Conservation (phyloP, 1,140 invertebrate genomes). For the Sitophilus oryzae region DNA sequence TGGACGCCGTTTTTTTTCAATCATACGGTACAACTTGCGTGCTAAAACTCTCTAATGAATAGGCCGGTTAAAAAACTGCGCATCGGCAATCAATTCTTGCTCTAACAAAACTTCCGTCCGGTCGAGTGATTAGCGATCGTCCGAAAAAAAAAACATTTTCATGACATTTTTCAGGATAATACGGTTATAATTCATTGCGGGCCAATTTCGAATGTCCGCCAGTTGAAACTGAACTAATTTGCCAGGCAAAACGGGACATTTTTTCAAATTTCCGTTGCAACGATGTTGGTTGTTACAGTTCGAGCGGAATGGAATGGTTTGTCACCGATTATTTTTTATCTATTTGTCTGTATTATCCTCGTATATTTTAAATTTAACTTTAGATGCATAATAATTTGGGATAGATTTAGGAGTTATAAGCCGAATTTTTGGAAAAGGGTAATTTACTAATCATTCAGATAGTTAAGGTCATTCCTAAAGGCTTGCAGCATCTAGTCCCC, state of each 20-base stretch:
- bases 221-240: conserved; percentile 8
- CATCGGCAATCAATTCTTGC: conserved; percentile 16
- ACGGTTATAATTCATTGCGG: conserved; percentile 18
- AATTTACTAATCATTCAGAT: too few relatives aligned
- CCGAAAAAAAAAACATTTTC: conserved; percentile 16
- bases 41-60: conserved; percentile 16
- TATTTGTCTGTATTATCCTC: too few relatives aligned
- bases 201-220: conserved; percentile 6
- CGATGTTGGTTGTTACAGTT: too few relatives aligned
- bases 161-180: conserved; percentile 16
- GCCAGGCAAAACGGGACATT: conserved; percentile 2
- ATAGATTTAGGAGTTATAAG: too few relatives aligned
- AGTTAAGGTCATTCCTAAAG: too few relatives aligned
- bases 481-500: too few relatives aligned
- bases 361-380: too few relatives aligned
- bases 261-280: neutral
- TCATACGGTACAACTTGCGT: neutral
- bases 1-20: too few relatives aligned
- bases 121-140: conserved; percentile 10
- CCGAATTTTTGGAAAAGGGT: too few relatives aligned
- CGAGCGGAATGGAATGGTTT: too few relatives aligned
- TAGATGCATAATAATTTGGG: too few relatives aligned
- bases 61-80: conserved; percentile 4
- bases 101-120: conserved; percentile 10
- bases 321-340: too few relatives aligned